Base-by-base conservation (phyloP, 2,888 invertebrate genomes). In the Cylindroiulus punctatus region DNA sequence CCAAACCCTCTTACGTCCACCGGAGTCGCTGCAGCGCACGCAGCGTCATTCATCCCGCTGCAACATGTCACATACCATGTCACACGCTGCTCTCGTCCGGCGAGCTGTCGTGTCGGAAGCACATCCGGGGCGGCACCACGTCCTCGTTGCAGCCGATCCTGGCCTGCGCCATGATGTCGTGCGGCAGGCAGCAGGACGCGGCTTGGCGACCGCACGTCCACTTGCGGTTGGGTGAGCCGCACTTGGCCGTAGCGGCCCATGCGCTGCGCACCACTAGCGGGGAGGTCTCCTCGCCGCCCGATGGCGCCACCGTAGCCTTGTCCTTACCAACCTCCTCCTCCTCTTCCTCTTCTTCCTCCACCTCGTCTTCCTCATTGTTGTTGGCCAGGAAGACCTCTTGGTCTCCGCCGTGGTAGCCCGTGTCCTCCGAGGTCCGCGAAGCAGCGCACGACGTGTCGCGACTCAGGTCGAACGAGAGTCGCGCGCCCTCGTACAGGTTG, bases 1-100 rank as follows among this genome's bases (percentile, higher is more conserved):
- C 40, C 40, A 4, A 40, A 40, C 8, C 5, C 40, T 8, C 40
- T 40, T 40, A 7, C 40, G 40, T 7, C 8, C 8, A 4, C 40
- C 5, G 40, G 8, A 40, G 40, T 40, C n/a, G n/a, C 40, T 40
- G 40, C 8, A 40, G 4, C 40, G n/a, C 40, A 40, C 40, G 40
- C 40, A 4, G 5, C 40, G 5, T 40, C n/a, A n/a, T n/a, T n/a
- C n/a, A n/a, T n/a, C n/a, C n/a, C n/a, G n/a, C n/a, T n/a, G n/a
- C n/a, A n/a, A n/a, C n/a, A n/a, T n/a, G n/a, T 40, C 40, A 40
- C 47, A 12, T 4, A 47, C 19, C 17, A 47, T 17, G 44, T 81
- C 82, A 86, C 19, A 86, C 86, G 47, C 86, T 86, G 86, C 86
- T 86, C 36, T 86, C 86, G 36, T 86, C 86, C 26, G 86, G 82